These are phyloP conservation scores for Perca fluviatilis DNA, from an alignment of 2,113 vertebrate genomes.

Conservation along the genomic window DNA sequence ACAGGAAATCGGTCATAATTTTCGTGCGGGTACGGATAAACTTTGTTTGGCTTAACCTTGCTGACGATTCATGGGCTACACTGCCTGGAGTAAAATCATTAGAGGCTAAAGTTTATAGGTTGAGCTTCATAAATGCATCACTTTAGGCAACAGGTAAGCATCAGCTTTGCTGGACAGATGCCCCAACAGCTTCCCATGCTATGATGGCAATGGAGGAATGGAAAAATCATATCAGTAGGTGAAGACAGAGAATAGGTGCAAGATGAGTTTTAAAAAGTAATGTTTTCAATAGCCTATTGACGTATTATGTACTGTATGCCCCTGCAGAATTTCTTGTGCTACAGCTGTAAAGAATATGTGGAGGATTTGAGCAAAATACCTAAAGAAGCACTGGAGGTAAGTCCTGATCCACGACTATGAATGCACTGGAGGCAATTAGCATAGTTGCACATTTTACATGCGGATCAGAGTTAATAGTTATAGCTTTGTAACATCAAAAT, in stretches of 20 bases:
- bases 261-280: conserved; percentile 5
- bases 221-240: conserved; percentile 32
- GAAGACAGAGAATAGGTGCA: conserved; percentile 34
- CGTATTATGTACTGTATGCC: neutral
- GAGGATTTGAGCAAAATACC: conserved; percentile 95
- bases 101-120: neutral
- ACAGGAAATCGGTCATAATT: conserved; percentile 88
- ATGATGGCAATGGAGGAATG: conserved; percentile 22
- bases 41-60: conserved; percentile 20
- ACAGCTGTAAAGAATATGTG: conserved; percentile 94
- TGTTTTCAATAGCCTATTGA: neutral
- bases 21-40: conserved; percentile 91
- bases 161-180: conserved; percentile 36
- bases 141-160: conserved; percentile 37
- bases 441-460: neutral
- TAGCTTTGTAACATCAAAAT: neutral
- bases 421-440: neutral
- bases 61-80: neutral
- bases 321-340: conserved; percentile 94
- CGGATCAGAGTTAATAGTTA: neutral
- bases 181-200: conserved; percentile 11
- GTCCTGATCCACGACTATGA: conserved; percentile 21
- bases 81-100: neutral
- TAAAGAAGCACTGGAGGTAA: conserved; percentile 85
- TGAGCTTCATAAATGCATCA: conserved; percentile 8